phyloP scores from a whole-genome alignment of 2,888 invertebrate species.

The Hermodice carunculata region DNA sequence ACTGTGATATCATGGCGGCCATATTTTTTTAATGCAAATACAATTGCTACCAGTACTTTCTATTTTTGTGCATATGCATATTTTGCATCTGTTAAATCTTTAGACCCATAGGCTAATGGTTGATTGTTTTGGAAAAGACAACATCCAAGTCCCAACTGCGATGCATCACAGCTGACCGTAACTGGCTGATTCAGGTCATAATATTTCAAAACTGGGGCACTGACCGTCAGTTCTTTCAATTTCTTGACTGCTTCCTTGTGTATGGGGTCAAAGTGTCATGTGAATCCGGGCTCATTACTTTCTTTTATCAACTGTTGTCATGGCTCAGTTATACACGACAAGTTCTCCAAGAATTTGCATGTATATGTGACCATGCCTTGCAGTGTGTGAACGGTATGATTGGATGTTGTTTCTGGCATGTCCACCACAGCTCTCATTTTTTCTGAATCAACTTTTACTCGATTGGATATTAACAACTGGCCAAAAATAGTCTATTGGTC shows the following conservation, averaged over 20 bases:
- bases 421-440: slow-evolving; percentile 18
- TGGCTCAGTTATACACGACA: slow-evolving; percentile 20
- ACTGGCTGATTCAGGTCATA: slow-evolving; percentile 2
- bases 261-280: slow-evolving; percentile 18
- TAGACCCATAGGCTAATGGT: slow-evolving; percentile 22
- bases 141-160: slow-evolving; percentile 17
- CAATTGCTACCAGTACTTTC: slow-evolving; percentile 27
- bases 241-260: slow-evolving; percentile 20
- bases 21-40: slow-evolving; percentile 24
- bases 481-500: no score
- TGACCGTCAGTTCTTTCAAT: slow-evolving; percentile 13
- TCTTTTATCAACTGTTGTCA: slow-evolving; percentile 15
- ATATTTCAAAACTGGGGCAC: slow-evolving; percentile 21
- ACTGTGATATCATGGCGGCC: slow-evolving; percentile 25
- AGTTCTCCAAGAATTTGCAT: slow-evolving; percentile 10
- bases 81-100: slow-evolving; percentile 19
- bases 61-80: slow-evolving; percentile 29
- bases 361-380: slow-evolving; percentile 29
- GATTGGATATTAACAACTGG: slow-evolving; percentile 2
- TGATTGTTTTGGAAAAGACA: slow-evolving; percentile 9
- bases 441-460: slow-evolving; percentile 1
- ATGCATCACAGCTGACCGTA: slow-evolving; percentile 9
- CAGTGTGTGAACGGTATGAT: slow-evolving; percentile 5
- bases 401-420: slow-evolving; percentile 9
- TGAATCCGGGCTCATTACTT: slow-evolving; percentile 7